Evolutionary conservation across 1,140 invertebrate species (phyloP).

Genomic region (Helicoverpa zea): DNA sequence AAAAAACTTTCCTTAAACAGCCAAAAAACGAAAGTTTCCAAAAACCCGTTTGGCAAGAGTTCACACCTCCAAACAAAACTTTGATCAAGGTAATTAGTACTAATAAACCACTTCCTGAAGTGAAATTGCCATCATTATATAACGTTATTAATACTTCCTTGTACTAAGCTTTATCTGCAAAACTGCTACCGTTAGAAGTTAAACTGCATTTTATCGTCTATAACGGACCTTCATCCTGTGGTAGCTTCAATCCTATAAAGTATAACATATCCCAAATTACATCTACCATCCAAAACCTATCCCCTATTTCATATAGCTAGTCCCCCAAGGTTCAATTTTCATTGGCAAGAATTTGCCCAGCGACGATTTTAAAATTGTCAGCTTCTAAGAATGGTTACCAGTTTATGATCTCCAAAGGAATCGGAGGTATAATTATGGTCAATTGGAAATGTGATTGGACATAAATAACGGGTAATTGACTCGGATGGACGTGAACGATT

Average conservation of each 20-base stretch:
- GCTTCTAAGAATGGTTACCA: conserved; percentile 48
- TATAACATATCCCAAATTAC: conserved; percentile 20
- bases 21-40: conserved; percentile 28
- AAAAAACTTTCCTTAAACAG: neutral
- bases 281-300: neutral
- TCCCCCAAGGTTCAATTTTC: neutral
- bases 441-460: conserved; percentile 50
- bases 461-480: conserved; percentile 46
- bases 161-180: conserved; percentile 37
- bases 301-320: neutral
- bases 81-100: neutral
- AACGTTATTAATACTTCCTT: conserved; percentile 32
- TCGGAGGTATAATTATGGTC: conserved; percentile 54
- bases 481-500: conserved; percentile 38
- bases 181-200: conserved; percentile 47
- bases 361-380: neutral
- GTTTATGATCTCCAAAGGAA: conserved; percentile 59
- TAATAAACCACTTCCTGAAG: conserved; percentile 25
- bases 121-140: conserved; percentile 16
- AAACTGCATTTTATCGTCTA: conserved; percentile 43
- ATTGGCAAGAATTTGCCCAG: neutral
- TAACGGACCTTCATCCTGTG: conserved; percentile 47
- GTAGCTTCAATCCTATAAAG: conserved; percentile 45
- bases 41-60: conserved; percentile 13
- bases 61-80: neutral